Conservation (phyloP, 2,797 vertebrate species). For the Cyprinella venusta region DNA sequence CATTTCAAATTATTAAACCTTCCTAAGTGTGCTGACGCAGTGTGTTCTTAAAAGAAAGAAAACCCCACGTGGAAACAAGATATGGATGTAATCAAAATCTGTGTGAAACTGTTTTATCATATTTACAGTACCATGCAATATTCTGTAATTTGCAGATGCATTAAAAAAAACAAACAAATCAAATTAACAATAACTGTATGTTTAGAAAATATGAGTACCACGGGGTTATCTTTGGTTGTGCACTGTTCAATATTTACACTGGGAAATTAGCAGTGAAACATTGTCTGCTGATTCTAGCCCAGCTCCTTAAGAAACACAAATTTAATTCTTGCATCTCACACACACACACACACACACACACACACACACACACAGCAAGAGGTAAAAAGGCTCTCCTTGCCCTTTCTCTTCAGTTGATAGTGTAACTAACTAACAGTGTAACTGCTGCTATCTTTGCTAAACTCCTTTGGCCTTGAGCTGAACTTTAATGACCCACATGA, state of each 20-base stretch:
- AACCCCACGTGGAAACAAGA: neutral
- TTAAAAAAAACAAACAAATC: constrained; percentile 18
- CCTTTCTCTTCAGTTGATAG: neutral
- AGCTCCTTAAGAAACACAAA: constrained; percentile 1
- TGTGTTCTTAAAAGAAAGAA: neutral
- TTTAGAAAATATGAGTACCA: constrained; percentile 10
- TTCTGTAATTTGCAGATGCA: constrained; percentile 19
- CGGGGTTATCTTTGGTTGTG: neutral
- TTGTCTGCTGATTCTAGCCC: constrained; percentile 2
- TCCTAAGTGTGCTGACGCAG: constrained; percentile 14
- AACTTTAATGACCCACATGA: neutral
- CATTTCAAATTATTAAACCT: constrained; percentile 34
- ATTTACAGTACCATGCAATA: constrained; percentile 25
- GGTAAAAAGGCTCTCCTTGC: neutral
- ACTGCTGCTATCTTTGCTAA: neutral
- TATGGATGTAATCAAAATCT: constrained; percentile 18
- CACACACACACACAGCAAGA: neutral
- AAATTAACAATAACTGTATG: constrained; percentile 7
- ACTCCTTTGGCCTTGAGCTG: neutral
- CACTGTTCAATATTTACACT: constrained; percentile 9
- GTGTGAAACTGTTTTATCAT: neutral
- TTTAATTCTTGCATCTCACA: neutral
- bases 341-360: neutral
- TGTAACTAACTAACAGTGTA: neutral
- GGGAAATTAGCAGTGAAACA: constrained; percentile 16